Percentiles rank a stretch among this genome's conserved stretches.
phyloP scores from a whole-genome alignment of 2,113 vertebrate species.

The Sander vitreus region DNA sequence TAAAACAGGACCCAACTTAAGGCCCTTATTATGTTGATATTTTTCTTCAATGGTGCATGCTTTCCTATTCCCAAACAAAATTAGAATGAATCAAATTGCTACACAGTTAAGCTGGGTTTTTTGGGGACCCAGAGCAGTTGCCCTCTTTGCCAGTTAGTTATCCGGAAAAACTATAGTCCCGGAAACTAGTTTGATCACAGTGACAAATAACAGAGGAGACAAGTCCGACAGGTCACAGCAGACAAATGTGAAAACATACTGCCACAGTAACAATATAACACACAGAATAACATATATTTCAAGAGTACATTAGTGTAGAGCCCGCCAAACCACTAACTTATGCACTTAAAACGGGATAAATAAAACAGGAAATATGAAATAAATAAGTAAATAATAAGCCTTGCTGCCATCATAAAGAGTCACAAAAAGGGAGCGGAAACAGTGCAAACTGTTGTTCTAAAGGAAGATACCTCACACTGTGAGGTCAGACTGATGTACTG shows the following conservation, averaged over 20 bases:
- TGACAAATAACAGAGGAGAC: not conserved
- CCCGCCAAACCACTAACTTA: not conserved
- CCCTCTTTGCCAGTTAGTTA: not conserved
- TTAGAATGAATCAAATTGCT: not conserved
- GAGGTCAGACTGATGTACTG: not conserved
- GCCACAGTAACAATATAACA: not conserved
- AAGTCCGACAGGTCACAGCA: not conserved
- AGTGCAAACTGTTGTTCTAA: not conserved
- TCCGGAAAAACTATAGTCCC: too few species aligned
- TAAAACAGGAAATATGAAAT: not conserved
- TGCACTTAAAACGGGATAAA: not conserved
- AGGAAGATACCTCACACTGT: not conserved
- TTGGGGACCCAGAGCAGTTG: not conserved
- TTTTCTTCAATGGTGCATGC: not conserved
- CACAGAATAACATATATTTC: not conserved
- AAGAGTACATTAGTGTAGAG: not conserved
- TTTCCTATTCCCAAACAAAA: not conserved
- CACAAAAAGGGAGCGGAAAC: not conserved
- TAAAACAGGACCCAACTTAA: not conserved
- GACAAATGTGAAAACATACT: not conserved
- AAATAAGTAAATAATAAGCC: not conserved
- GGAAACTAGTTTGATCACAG: not conserved
- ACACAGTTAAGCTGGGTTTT: not conserved
- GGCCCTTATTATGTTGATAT: not conserved
- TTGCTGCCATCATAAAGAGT: not conserved